These are phyloP conservation scores for Pempheris klunzingeri DNA, from an alignment of 2,797 vertebrate genomes.

Conservation along the genomic window DNA sequence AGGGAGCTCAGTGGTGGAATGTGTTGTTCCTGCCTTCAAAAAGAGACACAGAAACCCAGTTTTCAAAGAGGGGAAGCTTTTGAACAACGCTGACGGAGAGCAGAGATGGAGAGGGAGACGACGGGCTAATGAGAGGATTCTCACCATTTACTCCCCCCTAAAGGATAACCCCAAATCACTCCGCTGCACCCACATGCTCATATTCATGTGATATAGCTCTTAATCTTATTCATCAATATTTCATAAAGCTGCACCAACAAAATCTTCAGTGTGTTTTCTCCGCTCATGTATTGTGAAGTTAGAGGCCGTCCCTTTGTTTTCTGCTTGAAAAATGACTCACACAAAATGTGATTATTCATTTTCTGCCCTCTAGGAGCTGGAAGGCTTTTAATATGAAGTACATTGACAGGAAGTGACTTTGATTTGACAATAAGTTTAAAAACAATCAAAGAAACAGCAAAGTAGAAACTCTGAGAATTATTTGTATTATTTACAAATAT, in stretches of 20 bases:
- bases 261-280: neutral
- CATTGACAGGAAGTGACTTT: neutral
- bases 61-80: conserved; percentile 55
- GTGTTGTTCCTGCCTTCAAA: conserved; percentile 43
- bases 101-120: conserved; percentile 29
- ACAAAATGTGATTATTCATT: neutral
- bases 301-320: no score
- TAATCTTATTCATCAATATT: conserved; percentile 31
- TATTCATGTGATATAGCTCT: neutral
- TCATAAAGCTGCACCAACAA: neutral
- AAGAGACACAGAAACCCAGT: conserved; percentile 29
- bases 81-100: conserved; percentile 32
- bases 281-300: no score
- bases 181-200: conserved; percentile 7
- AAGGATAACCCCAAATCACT: conserved; percentile 26
- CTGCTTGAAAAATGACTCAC: neutral
- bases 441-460: neutral
- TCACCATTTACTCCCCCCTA: conserved; percentile 48
- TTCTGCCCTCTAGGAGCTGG: neutral
- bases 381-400: neutral
- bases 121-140: conserved; percentile 50
- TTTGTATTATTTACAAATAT: no score
- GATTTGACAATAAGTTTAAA: neutral
- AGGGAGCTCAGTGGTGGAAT: conserved; percentile 19
- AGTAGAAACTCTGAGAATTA: neutral